A percentile compares a stretch with the other conserved stretches of the same genome.
Evolutionary conservation across 1,140 invertebrate species (phyloP).

Genomic region (Mactra quadrangularis): DNA sequence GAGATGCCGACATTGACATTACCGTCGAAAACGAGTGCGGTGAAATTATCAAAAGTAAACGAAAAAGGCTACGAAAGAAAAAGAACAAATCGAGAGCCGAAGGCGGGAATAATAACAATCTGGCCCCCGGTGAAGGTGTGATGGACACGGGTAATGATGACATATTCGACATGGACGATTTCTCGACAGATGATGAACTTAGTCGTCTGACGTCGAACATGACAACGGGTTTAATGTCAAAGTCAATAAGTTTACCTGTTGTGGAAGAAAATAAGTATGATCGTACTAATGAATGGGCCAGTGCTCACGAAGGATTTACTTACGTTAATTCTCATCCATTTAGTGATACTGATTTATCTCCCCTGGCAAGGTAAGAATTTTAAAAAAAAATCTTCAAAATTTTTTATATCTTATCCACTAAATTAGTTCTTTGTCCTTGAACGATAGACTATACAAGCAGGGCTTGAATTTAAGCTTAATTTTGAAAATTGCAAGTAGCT

Average conservation of each 20-base stretch:
- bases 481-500: too few species aligned
- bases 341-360: constrained; percentile 94
- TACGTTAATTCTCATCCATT: constrained; percentile 91
- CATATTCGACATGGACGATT: constrained; percentile 87
- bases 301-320: constrained; percentile 62
- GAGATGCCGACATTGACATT: constrained; percentile 48
- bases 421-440: too few species aligned
- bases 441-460: too few species aligned
- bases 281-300: constrained; percentile 75
- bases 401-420: too few species aligned
- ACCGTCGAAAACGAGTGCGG: constrained; percentile 28
- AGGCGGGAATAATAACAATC: not conserved
- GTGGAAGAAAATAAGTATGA: constrained; percentile 72
- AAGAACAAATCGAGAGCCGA: constrained; percentile 69
- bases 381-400: too few species aligned
- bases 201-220: constrained; percentile 53
- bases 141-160: constrained; percentile 62
- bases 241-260: constrained; percentile 68
- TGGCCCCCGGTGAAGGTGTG: not conserved
- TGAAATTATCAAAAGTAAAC: constrained; percentile 48
- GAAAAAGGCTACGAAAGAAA: constrained; percentile 69
- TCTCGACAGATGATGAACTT: constrained; percentile 74
- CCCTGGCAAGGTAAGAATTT: constrained; percentile 86
- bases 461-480: too few species aligned
- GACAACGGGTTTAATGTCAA: constrained; percentile 47